These are phyloP conservation scores for Tetragonisca angustula DNA, from an alignment of 2,888 invertebrate species.

Conservation along the genomic window DNA sequence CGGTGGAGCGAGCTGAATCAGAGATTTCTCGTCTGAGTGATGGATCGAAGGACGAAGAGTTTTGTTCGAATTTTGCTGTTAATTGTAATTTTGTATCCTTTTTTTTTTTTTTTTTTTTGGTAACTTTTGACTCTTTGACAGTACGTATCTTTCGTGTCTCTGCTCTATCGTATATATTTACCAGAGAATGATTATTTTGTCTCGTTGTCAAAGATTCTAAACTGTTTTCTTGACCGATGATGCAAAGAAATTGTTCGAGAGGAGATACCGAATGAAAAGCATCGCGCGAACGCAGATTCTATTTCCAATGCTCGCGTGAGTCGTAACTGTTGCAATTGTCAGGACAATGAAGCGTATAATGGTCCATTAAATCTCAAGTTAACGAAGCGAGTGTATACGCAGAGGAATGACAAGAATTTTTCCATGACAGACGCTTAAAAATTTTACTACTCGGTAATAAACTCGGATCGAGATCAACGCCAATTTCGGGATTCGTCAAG, in stretches of 20 bases:
- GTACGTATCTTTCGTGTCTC: too few relatives aligned
- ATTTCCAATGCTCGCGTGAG: neutral
- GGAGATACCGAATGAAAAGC: neutral
- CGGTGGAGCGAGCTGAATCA: neutral
- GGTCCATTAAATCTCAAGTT: neutral
- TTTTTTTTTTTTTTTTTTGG: too few relatives aligned
- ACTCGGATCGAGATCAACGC: neutral
- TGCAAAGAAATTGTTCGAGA: neutral
- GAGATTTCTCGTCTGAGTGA: neutral
- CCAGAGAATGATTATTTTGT: neutral
- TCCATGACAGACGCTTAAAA: neutral
- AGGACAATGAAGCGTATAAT: neutral
- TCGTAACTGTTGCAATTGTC: neutral
- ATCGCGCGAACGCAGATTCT: neutral
- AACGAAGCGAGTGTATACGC: neutral
- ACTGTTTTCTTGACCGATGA: neutral
- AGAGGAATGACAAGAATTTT: neutral
- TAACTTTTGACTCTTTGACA: too few relatives aligned
- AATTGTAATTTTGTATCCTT: too few relatives aligned
- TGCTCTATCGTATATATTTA: too few relatives aligned
- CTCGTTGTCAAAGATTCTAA: neutral
- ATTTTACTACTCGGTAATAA: neutral
- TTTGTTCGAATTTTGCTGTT: neutral
- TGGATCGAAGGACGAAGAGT: neutral
- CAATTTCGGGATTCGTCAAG: too few relatives aligned